Evolutionary conservation across 1,140 invertebrate genomes (phyloP), one percentile per base, ranked within the genome.

Genomic region (Platorchestia sp.): DNA sequence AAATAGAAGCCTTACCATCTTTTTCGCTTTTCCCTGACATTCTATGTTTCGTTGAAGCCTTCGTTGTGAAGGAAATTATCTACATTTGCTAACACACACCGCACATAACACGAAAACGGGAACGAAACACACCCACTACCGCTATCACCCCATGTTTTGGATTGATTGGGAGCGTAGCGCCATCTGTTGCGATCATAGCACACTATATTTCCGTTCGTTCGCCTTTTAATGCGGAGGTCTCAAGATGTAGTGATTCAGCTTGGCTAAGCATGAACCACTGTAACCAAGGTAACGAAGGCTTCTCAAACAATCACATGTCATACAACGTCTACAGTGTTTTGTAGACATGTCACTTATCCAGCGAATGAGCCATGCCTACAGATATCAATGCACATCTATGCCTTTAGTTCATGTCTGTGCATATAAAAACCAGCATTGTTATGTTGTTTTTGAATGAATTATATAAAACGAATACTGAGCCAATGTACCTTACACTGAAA

Each of bases 121-220:
- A 90, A 93, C 91, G 45, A 40, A 45, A 45, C 91, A 93, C 91
- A 45, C 91, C 45, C 91, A 19, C 91, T 7, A 93, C 91, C 91
- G 43, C 91, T 45, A 44, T 45, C 91, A 93, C 43, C 44, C 91
- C 91, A 93, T 93, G 91, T 93, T 93, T 93, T 93, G 91, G 91
- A 93, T 93, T 93, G 91, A 93, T 93, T 93, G 40, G 91, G 45
- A 93, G 36, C 10, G 91, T 47, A 40, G 91, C 91, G 91, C 91
- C 91, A 45, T 93, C 91, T 93, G 91, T 93, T 93, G 91, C 91
- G 19, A 93, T 42, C 91, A 47, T 47, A 10, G 44, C 10, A 45
- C 43, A 45, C 91, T 93, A 89, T 89, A 89, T 36, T 6, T 43
- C 41, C 43, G 36, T 89, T 16, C 43, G 43, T 89, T 89, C 43